Percentiles rank a stretch among this genome's conserved stretches.
Evolutionary conservation across 2,797 vertebrate species (phyloP).

Genomic region (Smutsia gigantea): DNA sequence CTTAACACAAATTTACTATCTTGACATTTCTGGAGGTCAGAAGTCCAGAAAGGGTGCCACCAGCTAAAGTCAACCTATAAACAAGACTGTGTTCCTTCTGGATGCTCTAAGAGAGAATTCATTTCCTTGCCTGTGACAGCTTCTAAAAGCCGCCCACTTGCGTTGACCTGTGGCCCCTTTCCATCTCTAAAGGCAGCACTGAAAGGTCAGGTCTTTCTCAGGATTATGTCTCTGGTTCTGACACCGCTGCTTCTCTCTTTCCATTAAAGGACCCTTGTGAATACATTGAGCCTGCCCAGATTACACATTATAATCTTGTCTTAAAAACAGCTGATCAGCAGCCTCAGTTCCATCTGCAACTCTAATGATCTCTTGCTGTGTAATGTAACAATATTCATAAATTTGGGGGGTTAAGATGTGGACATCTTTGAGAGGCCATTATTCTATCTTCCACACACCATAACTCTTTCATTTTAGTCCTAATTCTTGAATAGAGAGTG

Average conservation of each 20-base stretch:
- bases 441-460: neutral
- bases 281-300: neutral
- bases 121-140: neutral
- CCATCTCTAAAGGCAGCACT: neutral
- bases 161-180: neutral
- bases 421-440: neutral
- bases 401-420: neutral
- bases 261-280: neutral
- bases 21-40: neutral
- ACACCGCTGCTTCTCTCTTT: neutral
- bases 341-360: neutral
- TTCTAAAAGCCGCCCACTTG: neutral
- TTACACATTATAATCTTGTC: neutral
- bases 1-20: neutral
- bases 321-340: neutral
- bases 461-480: neutral
- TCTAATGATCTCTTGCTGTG: neutral
- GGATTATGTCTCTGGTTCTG: neutral
- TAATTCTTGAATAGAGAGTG: neutral
- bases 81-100: neutral
- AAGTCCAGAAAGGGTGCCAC: neutral
- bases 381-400: neutral
- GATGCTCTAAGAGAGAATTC: neutral
- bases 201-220: neutral
- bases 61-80: neutral